phyloP scores from a whole-genome alignment of 2,113 vertebrate species.

The Chrysemys picta region DNA sequence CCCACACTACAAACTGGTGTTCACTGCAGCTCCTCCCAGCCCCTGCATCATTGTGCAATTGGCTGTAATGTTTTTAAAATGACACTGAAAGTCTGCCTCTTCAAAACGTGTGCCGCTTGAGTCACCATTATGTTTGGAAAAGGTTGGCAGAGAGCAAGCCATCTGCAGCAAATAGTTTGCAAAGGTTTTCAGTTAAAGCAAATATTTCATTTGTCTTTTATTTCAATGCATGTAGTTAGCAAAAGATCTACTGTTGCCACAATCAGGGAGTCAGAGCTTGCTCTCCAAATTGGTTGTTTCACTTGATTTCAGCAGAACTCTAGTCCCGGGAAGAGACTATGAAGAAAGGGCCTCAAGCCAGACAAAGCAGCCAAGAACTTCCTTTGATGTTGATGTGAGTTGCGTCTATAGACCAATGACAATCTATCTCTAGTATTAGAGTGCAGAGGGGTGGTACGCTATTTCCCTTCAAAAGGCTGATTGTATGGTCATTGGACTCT shows the following conservation, averaged over 20 bases:
- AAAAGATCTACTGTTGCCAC: background rate
- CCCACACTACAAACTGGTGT: background rate
- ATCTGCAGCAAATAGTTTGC: fast-evolving
- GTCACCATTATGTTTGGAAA: background rate
- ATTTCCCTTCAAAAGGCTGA: background rate
- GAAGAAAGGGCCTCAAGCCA: background rate
- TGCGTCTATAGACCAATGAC: background rate
- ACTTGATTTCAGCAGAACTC: fast-evolving
- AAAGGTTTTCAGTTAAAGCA: background rate
- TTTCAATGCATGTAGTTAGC: background rate
- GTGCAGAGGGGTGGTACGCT: background rate
- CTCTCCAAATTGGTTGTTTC: background rate
- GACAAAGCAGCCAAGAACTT: background rate
- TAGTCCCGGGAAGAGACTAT: background rate
- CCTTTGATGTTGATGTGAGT: background rate
- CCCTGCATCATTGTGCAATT: background rate
- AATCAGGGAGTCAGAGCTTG: background rate
- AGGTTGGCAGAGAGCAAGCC: background rate
- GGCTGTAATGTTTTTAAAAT: fast-evolving
- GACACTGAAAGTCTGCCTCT: background rate
- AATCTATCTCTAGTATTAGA: background rate
- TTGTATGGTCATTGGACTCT: background rate
- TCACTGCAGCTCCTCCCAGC: background rate
- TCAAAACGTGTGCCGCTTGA: background rate
- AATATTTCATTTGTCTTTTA: background rate